Evolutionary conservation across 1,140 invertebrate species (phyloP).

Genomic region (Artemia franciscana): DNA sequence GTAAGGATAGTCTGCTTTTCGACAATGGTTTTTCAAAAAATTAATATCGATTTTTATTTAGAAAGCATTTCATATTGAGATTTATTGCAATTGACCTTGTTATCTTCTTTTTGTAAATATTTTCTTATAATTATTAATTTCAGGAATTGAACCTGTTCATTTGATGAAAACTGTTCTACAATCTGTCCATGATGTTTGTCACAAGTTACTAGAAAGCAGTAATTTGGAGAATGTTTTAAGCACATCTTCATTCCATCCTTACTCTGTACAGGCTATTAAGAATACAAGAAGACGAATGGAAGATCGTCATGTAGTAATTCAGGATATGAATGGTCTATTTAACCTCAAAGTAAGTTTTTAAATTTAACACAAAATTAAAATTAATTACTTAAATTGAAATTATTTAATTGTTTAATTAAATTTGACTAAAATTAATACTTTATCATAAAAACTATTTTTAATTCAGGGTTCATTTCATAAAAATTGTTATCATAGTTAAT

Average conservation of each 20-base stretch:
- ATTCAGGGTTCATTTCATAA: conserved; percentile 1
- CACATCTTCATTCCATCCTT: conserved; percentile 19
- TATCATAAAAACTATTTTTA: not conserved
- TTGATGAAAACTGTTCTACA: conserved; percentile 43
- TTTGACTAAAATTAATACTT: not conserved
- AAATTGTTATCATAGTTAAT: not conserved
- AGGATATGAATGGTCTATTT: conserved; percentile 28
- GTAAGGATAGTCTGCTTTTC: not conserved
- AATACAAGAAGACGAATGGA: conserved; percentile 64
- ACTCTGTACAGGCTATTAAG: conserved; percentile 36
- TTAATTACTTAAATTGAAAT: not conserved
- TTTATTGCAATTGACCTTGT: not conserved
- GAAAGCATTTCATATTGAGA: not conserved
- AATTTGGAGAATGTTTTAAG: not conserved
- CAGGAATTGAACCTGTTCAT: conserved; percentile 40
- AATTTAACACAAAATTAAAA: conserved; percentile 8
- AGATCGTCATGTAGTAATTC: conserved; percentile 51
- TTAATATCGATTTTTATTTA: not conserved
- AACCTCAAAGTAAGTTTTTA: conserved; percentile 28
- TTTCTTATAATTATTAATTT: conserved; percentile 14
- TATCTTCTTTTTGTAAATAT: not conserved
- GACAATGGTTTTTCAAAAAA: not conserved
- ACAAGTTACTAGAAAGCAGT: conserved; percentile 25
- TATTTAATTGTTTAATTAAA: not conserved
- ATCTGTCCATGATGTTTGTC: conserved; percentile 40